Evolutionary conservation across 1,140 invertebrate genomes (phyloP), one percentile per base, ranked within the genome.

Genomic region (Diploscapter pachys): DNA sequence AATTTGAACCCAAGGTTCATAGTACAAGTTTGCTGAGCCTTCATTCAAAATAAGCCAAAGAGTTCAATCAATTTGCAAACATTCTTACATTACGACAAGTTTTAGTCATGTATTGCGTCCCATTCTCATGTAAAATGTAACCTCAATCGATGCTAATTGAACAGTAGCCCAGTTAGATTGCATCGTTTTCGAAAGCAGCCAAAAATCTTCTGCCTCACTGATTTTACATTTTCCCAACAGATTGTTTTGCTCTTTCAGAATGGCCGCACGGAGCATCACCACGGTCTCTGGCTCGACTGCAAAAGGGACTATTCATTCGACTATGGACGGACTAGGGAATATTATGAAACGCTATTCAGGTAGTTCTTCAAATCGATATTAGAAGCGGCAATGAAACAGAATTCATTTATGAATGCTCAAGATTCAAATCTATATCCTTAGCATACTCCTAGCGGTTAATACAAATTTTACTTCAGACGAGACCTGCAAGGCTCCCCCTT

Each of bases 261-360:
- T 48, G 84, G 83, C 31, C 62, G 83, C 67, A 84, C 83, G 5
- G 83, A 84, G 74, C 83, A 84, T 72, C 83, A 84, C 72, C 83
- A 84, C 66, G 83, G 83, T 13, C 72, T 84, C 6, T 84, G 83
- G 83, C 70, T 84, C 49, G 83, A 84, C 63, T 84, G 83, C 71
- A 84, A 84, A 71, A 72, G 83, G 11, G 83, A 84, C 63, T 84
- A 81, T 72, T 84, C 83, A 6, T 79, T 85, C 68, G 82, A 84
- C 59, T 84, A 84, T 76, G 83, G 83, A 31, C 50, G 81, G 61
- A 59, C 84, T 5, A 69, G 79, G 9, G 83, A 84, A 57, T 84
- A 84, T 61, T 84, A 84, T 68, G 85, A 85, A 65, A 86, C 75
- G 6, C 71, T 84, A 13, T 85, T 80, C 59, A 77, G 83, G 83